Evolutionary conservation across 2,888 invertebrate genomes (phyloP), one percentile per base, ranked within the genome.

Genomic region (Pocota personata): DNA sequence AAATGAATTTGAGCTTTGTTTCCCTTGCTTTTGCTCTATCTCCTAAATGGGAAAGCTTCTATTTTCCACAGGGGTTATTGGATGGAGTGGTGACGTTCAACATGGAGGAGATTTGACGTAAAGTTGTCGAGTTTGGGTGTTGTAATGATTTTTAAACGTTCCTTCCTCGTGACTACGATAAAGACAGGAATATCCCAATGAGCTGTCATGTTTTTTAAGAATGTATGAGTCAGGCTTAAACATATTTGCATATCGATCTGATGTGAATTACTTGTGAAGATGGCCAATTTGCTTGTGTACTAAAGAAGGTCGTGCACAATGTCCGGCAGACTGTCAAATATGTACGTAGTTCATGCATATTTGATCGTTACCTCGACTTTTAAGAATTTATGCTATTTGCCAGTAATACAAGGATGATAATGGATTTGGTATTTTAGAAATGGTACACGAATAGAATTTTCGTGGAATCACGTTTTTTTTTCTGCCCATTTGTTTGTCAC

Each of bases 1-100:
- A 19, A 27, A 55, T 43, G 48, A 76, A 50, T 64, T 64, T 24
- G 79, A 72, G 50, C 57, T 52, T 48, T 21, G 35, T 71, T 52
- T 58, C n/a, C n/a, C n/a, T 19, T 46, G 27, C 1, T 50, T 67
- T 50, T 52, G 16, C 24, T 27, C 19, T 12, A 0, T 10, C 16
- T 40, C 55, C 27, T 16, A 55, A 37, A 55, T 3, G 52, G 55
- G 55, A 55, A 55, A 30, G 55, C 55, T 16, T 50, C 6, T 30
- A 16, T 12, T 55, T 43, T 40, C 16, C 32, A 16, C 50, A 50
- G 50, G 66, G 62, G 62, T 66, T 50, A 50, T 24, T 48, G 46
- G 46, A 27, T 48, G 32, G 12, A n/a, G 52, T 16, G 67, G 27
- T 69, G 40, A 69, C 69, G 55, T 60, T 10, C 30, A 32, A 16